A percentile compares a stretch with the other conserved stretches of the same genome.
Evolutionary conservation across 1,140 invertebrate genomes (phyloP).

Genomic region (Maniola jurtina): DNA sequence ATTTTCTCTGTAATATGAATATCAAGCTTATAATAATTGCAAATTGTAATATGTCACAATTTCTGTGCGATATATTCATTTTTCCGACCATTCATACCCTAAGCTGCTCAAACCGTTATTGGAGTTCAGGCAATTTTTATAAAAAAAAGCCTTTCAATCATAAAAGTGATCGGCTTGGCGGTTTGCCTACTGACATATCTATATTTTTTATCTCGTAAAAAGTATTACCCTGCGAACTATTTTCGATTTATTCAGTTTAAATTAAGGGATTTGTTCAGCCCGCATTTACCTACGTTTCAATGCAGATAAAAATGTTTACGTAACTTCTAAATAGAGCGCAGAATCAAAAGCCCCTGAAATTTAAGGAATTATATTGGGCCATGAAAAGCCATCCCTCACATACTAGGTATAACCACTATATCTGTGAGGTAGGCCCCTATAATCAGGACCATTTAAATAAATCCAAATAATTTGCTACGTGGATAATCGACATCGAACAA

Average conservation of each 20-base stretch:
- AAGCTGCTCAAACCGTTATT: slow-evolving; percentile 1
- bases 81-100: neutral
- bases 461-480: no score
- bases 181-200: slow-evolving; percentile 6
- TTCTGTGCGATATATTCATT: neutral
- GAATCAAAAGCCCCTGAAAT: no score
- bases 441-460: no score
- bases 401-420: no score
- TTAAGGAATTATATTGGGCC: no score
- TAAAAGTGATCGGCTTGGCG: slow-evolving; percentile 9
- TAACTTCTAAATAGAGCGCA: no score
- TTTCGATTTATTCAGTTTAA: slow-evolving; percentile 1
- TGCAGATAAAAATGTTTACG: neutral
- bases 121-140: neutral
- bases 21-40: no score
- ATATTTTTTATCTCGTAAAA: slow-evolving; percentile 6
- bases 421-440: no score
- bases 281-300: neutral
- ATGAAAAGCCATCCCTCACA: no score
- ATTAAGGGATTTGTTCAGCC: neutral
- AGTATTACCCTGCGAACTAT: neutral
- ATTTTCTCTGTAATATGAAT: no score
- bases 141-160: slow-evolving; percentile 8
- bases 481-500: no score
- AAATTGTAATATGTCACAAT: no score